Percentiles rank a stretch among this genome's conserved stretches.
Conservation (phyloP, 1,140 invertebrate genomes). For the Eciton burchellii region DNA sequence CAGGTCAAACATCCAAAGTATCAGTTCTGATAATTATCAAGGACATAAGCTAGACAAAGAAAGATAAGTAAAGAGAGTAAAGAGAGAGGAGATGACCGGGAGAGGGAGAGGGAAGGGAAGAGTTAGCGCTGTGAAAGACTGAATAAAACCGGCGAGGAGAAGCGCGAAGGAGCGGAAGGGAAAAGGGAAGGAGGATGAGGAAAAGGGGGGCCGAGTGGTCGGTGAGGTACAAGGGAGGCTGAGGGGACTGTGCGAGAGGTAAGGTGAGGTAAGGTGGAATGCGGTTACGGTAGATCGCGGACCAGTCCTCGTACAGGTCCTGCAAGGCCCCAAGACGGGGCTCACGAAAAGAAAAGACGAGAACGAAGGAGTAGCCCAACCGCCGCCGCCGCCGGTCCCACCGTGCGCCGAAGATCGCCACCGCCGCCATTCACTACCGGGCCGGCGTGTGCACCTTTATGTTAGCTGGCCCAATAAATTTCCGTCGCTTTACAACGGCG, state of each 20-base stretch:
- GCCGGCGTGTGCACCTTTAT: conserved; percentile 21
- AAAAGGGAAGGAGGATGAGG: conserved; percentile 33
- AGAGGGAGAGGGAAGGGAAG: conserved; percentile 28
- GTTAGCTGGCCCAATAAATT: conserved; percentile 68
- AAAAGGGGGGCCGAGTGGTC: conserved; percentile 45
- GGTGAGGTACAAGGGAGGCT: conserved; percentile 57
- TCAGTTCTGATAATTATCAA: conserved; percentile 25
- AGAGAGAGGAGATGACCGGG: conserved; percentile 1
- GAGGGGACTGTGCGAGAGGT: conserved; percentile 52
- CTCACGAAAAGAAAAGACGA: conserved; percentile 65
- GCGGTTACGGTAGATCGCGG: conserved; percentile 82
- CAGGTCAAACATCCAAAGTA: neutral
- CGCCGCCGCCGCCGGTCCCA: conserved; percentile 31
- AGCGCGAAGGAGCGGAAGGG: conserved; percentile 44
- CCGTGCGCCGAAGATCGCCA: conserved; percentile 46
- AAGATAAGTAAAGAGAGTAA: conserved; percentile 33
- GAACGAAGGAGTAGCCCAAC: conserved; percentile 54
- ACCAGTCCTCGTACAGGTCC: conserved; percentile 75
- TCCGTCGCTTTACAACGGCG: conserved; percentile 62
- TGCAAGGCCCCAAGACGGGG: conserved; percentile 64
- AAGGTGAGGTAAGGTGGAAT: conserved; percentile 75
- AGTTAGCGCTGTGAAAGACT: conserved; percentile 43
- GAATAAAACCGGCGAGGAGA: conserved; percentile 62
- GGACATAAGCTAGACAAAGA: neutral
- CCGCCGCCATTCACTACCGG: conserved; percentile 71